Evolutionary conservation across 2,113 vertebrate species (phyloP).

Genomic region (Phalacrocorax aristotelis): DNA sequence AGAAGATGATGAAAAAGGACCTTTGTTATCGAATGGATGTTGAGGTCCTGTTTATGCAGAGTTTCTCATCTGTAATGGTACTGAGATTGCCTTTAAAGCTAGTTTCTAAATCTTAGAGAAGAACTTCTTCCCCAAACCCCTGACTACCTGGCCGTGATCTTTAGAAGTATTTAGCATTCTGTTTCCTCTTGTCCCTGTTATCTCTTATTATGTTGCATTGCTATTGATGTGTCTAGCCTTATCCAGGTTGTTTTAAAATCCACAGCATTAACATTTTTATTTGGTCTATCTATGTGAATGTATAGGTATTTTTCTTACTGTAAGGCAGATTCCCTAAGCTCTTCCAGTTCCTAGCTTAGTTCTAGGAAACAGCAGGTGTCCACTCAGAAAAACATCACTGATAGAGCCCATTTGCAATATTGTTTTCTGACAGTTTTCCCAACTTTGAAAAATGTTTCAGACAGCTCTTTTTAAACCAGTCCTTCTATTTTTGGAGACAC

Average conservation of each 20-base stretch:
- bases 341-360: neutral
- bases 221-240: neutral
- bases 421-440: neutral
- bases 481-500: neutral
- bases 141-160: neutral
- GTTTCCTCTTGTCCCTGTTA: neutral
- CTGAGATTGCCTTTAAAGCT: neutral
- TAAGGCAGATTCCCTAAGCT: neutral
- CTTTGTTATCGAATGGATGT: neutral
- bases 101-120: neutral
- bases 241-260: neutral
- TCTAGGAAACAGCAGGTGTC: neutral
- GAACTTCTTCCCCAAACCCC: neutral
- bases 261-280: neutral
- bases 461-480: neutral
- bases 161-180: neutral
- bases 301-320: neutral
- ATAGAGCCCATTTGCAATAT: neutral
- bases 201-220: neutral
- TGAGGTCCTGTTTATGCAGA: neutral
- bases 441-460: neutral
- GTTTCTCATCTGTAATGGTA: neutral
- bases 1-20: neutral
- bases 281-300: neutral
- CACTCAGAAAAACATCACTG: neutral